Evolutionary conservation across 2,797 vertebrate species (phyloP), one percentile per base, ranked within the genome.

Genomic region (Acipenser transmontanus): DNA sequence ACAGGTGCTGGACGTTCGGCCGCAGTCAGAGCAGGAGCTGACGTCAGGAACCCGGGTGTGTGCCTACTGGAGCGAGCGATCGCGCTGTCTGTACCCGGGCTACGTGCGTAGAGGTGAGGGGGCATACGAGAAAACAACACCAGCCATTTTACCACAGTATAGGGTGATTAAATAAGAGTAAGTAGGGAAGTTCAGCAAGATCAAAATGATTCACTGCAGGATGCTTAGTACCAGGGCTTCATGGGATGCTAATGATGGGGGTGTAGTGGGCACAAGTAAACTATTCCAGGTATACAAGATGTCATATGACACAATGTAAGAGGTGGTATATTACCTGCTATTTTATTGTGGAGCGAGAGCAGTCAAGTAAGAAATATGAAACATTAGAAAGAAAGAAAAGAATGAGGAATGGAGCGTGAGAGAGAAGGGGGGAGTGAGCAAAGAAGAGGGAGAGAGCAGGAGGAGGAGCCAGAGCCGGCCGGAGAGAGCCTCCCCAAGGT

Each of bases 21-120:
- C 95, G 0, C 92, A 93, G 74, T 92, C 90, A 0, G 91, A 94
- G 64, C 79, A 82, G 9, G 72, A 88, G 81, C 90, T 98, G 7
- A 86, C 83, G 0, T 93, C 95, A 0, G 94, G 93, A 66, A 97
- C 94, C 0, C 85, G 96, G 61, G 96, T 98, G 71, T 98, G 97
- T 0, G 95, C 97, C 68, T 96, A 96, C 76, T 98, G 96, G 96
- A 98, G 95, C 71, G 94, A 96, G 72, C 95, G 96, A 50, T 97
- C 96, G 0, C 93, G 95, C 10, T 98, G 96, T 77, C 87, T 98
- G 8, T 99, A 98, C 65, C 97, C 97, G 0, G 96, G 96, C 70
- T 94, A 92, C 0, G 94, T 98, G 59, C 89, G 89, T 72, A 89
- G 86, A 90, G 95, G 96, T 96, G 71, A 85, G 86, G 17, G 49